phyloP scores from a whole-genome alignment of 2,113 vertebrate species.

The Sinocyclocheilus rhinocerous region DNA sequence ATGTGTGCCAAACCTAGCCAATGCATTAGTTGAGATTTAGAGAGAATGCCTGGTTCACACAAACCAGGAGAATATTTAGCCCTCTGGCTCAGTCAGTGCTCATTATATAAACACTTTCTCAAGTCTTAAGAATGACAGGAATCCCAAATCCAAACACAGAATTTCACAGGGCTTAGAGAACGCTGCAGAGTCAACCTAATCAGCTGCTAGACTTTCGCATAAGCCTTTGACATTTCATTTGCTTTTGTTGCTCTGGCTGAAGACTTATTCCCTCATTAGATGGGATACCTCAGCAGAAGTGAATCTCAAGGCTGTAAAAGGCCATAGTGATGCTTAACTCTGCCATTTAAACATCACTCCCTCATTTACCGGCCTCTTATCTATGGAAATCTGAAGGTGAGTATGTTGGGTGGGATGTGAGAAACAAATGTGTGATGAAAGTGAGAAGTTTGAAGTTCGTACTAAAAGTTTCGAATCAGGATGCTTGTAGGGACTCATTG shows the following conservation, averaged over 20 bases:
- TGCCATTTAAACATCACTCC: slow-evolving; percentile 34
- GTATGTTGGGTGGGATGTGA: not conserved
- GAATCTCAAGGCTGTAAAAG: slow-evolving; percentile 40
- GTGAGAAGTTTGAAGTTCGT: too few species aligned
- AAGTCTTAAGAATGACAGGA: slow-evolving; percentile 61
- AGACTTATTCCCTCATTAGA: slow-evolving; percentile 31
- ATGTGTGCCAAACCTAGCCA: not conserved
- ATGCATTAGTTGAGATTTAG: slow-evolving; percentile 4
- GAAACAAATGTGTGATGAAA: too few species aligned
- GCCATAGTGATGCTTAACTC: slow-evolving; percentile 45
- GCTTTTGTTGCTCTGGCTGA: slow-evolving; percentile 37
- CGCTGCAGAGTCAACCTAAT: slow-evolving; percentile 55
- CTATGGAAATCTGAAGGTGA: slow-evolving; percentile 26
- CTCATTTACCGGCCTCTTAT: slow-evolving; percentile 45
- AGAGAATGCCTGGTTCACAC: slow-evolving; percentile 16
- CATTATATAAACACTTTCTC: slow-evolving; percentile 51
- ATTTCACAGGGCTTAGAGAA: slow-evolving; percentile 30
- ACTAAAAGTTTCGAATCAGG: too few species aligned
- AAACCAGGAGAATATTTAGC: slow-evolving; percentile 31
- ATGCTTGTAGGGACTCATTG: too few species aligned
- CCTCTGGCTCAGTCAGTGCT: slow-evolving; percentile 35
- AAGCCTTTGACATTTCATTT: slow-evolving; percentile 62
- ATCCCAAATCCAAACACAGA: slow-evolving; percentile 54
- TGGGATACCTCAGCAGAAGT: slow-evolving; percentile 47
- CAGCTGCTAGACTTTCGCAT: slow-evolving; percentile 56